Evolutionary conservation across 2,888 invertebrate species (phyloP).

Genomic region (Adineta ricciae): DNA sequence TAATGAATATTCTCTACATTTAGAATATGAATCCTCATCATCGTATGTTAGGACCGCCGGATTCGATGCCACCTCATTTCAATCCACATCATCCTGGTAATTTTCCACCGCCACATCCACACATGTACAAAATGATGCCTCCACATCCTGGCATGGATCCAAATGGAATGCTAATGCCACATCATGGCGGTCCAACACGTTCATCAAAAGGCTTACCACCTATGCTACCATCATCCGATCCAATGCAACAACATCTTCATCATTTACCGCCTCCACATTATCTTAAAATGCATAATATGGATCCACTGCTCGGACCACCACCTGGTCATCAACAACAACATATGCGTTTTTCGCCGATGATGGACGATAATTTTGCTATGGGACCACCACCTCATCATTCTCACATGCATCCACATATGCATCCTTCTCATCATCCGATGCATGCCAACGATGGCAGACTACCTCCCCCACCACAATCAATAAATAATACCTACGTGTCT

Average conservation of each 20-base stretch:
- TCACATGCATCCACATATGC: slow-evolving; percentile 24
- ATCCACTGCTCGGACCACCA: slow-evolving; percentile 26
- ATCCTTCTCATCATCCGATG: slow-evolving; percentile 37
- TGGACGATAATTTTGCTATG: slow-evolving; percentile 24
- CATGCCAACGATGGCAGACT: slow-evolving; percentile 31
- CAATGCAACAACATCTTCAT: not conserved
- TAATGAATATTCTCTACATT: not conserved
- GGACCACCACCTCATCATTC: slow-evolving; percentile 31
- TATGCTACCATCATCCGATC: slow-evolving; percentile 49
- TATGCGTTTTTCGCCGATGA: not conserved
- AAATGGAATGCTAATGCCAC: slow-evolving; percentile 32
- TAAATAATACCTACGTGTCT: slow-evolving; percentile 54
- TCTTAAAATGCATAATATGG: not conserved
- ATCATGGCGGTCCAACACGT: slow-evolving; percentile 29
- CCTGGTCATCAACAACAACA: slow-evolving; percentile 36
- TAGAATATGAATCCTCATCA: slow-evolving; percentile 29
- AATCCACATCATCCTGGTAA: slow-evolving; percentile 10
- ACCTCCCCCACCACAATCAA: slow-evolving; percentile 42
- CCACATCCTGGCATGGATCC: slow-evolving; percentile 36
- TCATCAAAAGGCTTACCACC: slow-evolving; percentile 39
- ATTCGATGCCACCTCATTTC: slow-evolving; percentile 26
- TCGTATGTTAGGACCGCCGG: slow-evolving; percentile 36
- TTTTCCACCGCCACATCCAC: slow-evolving; percentile 18
- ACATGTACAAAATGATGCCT: slow-evolving; percentile 34
- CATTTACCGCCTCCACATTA: not conserved